A percentile compares a stretch with the other conserved stretches of the same genome.
Conservation (phyloP, 2,888 invertebrate genomes). For the Chloroclysta siterata region DNA sequence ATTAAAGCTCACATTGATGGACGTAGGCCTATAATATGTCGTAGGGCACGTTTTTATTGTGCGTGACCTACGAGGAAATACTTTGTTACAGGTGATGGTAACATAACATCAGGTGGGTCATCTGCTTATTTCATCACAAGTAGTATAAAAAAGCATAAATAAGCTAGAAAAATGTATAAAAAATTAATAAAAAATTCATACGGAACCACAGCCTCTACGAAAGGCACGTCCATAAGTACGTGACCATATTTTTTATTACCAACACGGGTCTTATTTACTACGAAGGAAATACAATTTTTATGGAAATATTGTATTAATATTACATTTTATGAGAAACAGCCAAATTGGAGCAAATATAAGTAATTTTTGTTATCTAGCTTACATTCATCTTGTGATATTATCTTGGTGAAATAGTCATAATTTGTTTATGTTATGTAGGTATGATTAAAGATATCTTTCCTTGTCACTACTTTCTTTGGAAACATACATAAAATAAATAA, state of each 20-base stretch:
- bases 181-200: constrained; percentile 5
- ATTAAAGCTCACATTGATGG: too few relatives aligned
- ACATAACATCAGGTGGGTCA: too few relatives aligned
- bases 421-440: too few relatives aligned
- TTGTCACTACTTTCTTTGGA: too few relatives aligned
- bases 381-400: not conserved
- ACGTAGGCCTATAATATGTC: too few relatives aligned
- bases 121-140: too few relatives aligned
- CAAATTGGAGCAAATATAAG: constrained; percentile 26
- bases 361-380: constrained; percentile 8
- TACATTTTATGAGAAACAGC: constrained; percentile 29
- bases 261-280: constrained; percentile 30
- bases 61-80: too few relatives aligned
- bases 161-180: not conserved
- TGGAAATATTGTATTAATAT: constrained; percentile 33
- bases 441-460: too few relatives aligned
- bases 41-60: too few relatives aligned
- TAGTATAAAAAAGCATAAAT: too few relatives aligned
- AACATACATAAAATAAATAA: too few relatives aligned
- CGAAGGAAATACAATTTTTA: constrained; percentile 31
- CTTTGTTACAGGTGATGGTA: too few relatives aligned
- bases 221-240: constrained; percentile 27
- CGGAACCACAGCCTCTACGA: constrained; percentile 23
- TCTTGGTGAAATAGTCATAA: not conserved
- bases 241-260: constrained; percentile 37